phyloP scores from a whole-genome alignment of 2,113 vertebrate species.

The Tiliqua scincoides region DNA sequence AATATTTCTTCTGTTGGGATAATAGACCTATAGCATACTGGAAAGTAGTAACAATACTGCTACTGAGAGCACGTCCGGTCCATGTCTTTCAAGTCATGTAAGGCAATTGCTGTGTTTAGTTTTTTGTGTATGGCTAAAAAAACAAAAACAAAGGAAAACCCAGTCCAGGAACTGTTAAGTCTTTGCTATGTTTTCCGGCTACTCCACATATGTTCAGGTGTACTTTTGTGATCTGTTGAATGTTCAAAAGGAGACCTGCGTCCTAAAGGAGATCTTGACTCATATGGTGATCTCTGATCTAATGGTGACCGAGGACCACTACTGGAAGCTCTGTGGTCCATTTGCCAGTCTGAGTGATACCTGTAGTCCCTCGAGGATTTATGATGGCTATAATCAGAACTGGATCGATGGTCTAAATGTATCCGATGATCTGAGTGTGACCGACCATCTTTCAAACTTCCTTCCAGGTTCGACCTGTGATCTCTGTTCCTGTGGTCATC shows the following conservation, averaged over 20 bases:
- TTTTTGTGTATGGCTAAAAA: conserved; percentile 91
- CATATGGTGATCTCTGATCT: conserved; percentile 92
- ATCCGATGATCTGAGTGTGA: conserved; percentile 81
- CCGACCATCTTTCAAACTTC: conserved; percentile 84
- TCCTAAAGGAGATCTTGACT: conserved; percentile 87
- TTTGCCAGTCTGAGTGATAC: conserved; percentile 95
- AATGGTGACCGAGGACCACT: conserved; percentile 90
- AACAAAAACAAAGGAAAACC: conserved; percentile 54
- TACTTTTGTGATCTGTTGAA: conserved; percentile 94
- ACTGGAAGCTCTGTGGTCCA: conserved; percentile 88
- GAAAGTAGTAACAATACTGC: conserved; percentile 88
- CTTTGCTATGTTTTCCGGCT: conserved; percentile 94
- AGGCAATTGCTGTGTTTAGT: conserved; percentile 94
- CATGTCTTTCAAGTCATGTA: conserved; percentile 91
- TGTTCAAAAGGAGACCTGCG: conserved; percentile 94
- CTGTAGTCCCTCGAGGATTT: conserved; percentile 90
- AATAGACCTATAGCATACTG: conserved; percentile 82
- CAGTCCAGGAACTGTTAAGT: conserved; percentile 71
- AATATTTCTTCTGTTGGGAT: conserved; percentile 90
- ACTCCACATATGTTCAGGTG: conserved; percentile 96
- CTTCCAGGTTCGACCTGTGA: conserved; percentile 84
- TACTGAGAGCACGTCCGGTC: conserved; percentile 84
- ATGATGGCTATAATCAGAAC: conserved; percentile 83
- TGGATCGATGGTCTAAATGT: conserved; percentile 80
- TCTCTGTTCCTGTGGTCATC: conserved; percentile 93